Conservation (phyloP, 2,113 vertebrate species). For the Hyperoodon ampullatus region DNA sequence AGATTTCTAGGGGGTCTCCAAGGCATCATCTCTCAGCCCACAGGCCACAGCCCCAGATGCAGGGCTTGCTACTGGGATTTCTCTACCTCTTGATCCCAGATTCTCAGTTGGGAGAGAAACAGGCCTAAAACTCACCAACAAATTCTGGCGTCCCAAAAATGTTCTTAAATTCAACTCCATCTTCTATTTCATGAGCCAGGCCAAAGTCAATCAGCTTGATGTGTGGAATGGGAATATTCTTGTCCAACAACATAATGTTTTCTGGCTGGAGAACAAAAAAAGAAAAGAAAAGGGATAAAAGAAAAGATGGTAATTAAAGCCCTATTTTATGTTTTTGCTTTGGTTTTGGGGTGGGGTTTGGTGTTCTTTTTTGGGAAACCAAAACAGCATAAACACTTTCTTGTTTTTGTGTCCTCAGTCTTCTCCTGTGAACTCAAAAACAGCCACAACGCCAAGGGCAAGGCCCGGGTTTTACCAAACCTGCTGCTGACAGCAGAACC, state of each 20-base stretch:
- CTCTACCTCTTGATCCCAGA: not conserved
- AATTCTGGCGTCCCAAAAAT: constrained; percentile 99
- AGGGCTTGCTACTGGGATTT: not conserved
- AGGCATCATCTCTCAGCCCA: not conserved
- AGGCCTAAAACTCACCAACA: constrained; percentile 89
- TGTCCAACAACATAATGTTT: constrained; percentile 99
- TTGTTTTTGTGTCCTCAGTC: constrained; percentile 23
- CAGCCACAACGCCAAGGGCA: not conserved
- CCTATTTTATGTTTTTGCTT: constrained; percentile 41
- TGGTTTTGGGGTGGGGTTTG: constrained; percentile 33
- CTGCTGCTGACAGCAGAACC: not conserved
- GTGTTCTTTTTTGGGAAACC: constrained; percentile 37
- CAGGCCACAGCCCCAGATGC: not conserved
- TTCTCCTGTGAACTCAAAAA: not conserved
- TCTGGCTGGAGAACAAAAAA: constrained; percentile 91
- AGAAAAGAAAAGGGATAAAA: not conserved
- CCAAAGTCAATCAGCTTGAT: constrained; percentile 99
- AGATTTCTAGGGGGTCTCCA: not conserved
- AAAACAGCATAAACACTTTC: constrained; percentile 11
- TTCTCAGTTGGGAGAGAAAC: not conserved
- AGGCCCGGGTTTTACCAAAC: not conserved
- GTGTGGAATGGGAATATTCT: constrained; percentile 90
- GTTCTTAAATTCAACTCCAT: constrained; percentile 96
- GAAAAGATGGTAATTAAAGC: constrained; percentile 55
- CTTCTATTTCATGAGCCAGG: constrained; percentile 95